Base-by-base conservation (phyloP, 2,888 invertebrate species). In the Ormia ochracea region DNA sequence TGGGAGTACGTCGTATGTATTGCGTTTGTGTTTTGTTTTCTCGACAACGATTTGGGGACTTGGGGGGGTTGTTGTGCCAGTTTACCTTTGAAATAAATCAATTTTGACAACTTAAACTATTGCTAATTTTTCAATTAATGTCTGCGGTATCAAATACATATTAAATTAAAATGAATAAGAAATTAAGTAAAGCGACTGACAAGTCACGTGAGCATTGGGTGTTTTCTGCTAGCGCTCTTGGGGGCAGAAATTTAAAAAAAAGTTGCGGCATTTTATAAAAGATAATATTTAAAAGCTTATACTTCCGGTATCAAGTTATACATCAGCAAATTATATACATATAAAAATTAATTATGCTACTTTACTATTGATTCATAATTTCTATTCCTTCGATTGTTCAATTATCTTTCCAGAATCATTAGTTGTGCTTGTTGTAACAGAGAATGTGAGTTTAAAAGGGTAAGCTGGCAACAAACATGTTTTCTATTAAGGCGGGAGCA, bases 391-490 rank as follows among this genome's bases (percentile, higher is more conserved):
- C n/a, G n/a, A n/a, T n/a, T n/a, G n/a, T n/a, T n/a, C n/a, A n/a
- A n/a, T n/a, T n/a, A n/a, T n/a, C n/a, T n/a, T n/a, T n/a, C n/a
- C n/a, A n/a, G n/a, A n/a, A n/a, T n/a, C n/a, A n/a, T n/a, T 31
- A 31, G 45, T 19, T 45, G 3, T 26, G n/a, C 7, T 3, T 17
- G 7, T 19, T 12, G 14, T 50, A 17, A 26, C 12, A 9, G 10
- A 38, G 45, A 26, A 38, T 17, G 17, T 21, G 28, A 23, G 77
- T 82, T 92, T 94, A 98, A 90, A 97, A 98, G 84, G 98, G 98
- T 89, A 98, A 92, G 91, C 96, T 97, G 88, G 96, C 95, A 86
- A 96, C 95, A 90, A 97, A 98, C 95, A 98, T 96, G 89, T 96
- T 97, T 90, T 98, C 98, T 88, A 98, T 97, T 84, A 97, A 93